A percentile compares a stretch with the other conserved stretches of the same genome.
phyloP scores from a whole-genome alignment of 2,888 invertebrate species.

The Sialis lutaria region DNA sequence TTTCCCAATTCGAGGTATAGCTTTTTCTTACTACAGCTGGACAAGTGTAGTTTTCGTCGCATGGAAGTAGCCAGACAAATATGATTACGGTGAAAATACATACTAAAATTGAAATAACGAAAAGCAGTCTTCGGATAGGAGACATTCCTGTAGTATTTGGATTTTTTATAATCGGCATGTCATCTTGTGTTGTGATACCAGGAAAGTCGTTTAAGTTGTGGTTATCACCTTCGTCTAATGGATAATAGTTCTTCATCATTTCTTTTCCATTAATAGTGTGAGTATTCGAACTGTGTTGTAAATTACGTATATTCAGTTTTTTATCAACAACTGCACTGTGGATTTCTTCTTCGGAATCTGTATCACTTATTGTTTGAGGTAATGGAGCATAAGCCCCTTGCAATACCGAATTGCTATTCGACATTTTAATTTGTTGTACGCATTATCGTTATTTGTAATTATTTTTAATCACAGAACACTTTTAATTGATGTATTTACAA shows the following conservation, averaged over 20 bases:
- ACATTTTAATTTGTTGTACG: not conserved
- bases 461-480: no score
- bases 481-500: no score
- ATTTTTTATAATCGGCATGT: slow-evolving; percentile 13
- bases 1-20: slow-evolving; percentile 48
- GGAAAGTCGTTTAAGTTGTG: slow-evolving; percentile 13
- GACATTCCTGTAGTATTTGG: slow-evolving; percentile 33
- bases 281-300: not conserved
- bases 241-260: slow-evolving; percentile 7
- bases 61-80: slow-evolving; percentile 62
- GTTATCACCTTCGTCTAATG: slow-evolving; percentile 8
- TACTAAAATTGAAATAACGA: slow-evolving; percentile 49
- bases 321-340: slow-evolving; percentile 11
- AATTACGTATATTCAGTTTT: not conserved
- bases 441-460: no score
- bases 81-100: slow-evolving; percentile 53
- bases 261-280: slow-evolving; percentile 7
- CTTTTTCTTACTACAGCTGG: slow-evolving; percentile 30
- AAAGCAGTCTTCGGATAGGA: slow-evolving; percentile 44
- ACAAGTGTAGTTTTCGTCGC: slow-evolving; percentile 51
- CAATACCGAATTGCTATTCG: slow-evolving; percentile 13
- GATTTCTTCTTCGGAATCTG: slow-evolving; percentile 58
- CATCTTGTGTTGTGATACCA: slow-evolving; percentile 7
- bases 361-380: slow-evolving; percentile 60
- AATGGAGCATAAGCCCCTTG: slow-evolving; percentile 54